Evolutionary conservation across 2,888 invertebrate genomes (phyloP).

Genomic region (Stegophylla sp.): DNA sequence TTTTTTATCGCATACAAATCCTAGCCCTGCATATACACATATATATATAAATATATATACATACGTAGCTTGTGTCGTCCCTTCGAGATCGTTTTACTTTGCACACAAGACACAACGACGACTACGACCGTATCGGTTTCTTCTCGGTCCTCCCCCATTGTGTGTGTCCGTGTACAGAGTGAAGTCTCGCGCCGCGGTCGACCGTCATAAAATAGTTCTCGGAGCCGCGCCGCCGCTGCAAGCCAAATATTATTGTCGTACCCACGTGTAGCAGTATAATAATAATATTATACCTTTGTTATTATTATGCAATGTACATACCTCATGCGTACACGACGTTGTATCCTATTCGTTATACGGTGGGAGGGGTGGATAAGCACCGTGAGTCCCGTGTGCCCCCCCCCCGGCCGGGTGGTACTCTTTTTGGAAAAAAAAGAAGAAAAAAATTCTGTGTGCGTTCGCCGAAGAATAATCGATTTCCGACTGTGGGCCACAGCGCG

Average conservation of each 20-base stretch:
- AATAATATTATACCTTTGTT: too few species aligned
- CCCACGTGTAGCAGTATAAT: neutral
- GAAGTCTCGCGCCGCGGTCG: too few species aligned
- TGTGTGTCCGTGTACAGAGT: neutral
- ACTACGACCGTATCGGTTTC: conserved; percentile 35
- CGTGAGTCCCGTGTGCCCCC: neutral
- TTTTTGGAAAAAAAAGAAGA: neutral
- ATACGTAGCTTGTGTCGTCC: conserved; percentile 5
- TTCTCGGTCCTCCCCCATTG: neutral
- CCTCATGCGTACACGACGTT: neutral
- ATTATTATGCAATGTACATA: too few species aligned
- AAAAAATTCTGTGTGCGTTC: neutral
- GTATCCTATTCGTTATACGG: neutral
- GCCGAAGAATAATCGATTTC: conserved; percentile 25
- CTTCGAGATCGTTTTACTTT: conserved; percentile 9
- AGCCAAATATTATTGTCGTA: neutral
- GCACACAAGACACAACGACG: too few species aligned
- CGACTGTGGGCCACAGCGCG: neutral
- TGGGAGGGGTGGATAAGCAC: too few species aligned
- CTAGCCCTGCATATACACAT: too few species aligned
- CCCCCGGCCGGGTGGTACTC: neutral
- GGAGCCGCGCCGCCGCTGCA: neutral
- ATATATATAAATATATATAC: too few species aligned
- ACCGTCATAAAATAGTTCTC: conserved; percentile 31
- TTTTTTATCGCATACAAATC: too few species aligned